These are phyloP conservation scores for Taeniopygia guttata DNA, from an alignment of 2,797 vertebrate species.

Conservation along the genomic window DNA sequence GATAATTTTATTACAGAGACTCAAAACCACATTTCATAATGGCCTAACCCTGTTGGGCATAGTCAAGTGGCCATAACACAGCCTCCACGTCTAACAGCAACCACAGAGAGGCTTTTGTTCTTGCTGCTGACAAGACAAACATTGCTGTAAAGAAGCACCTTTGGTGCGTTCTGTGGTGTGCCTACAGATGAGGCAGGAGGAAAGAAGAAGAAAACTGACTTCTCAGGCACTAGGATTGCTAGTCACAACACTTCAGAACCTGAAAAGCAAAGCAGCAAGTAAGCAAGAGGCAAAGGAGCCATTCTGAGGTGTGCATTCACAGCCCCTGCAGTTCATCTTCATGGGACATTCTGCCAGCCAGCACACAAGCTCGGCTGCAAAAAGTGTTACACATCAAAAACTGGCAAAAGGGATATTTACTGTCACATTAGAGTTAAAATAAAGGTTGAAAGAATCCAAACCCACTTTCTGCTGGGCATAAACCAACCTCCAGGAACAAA, in stretches of 20 bases:
- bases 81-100: fast-evolving
- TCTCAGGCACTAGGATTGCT: neutral
- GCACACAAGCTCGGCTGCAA: fast-evolving
- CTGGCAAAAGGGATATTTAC: neutral
- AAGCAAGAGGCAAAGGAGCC: neutral
- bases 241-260: neutral
- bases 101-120: neutral
- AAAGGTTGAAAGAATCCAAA: neutral
- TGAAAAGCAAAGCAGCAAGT: neutral
- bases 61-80: neutral
- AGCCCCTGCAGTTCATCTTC: neutral
- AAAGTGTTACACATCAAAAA: neutral
- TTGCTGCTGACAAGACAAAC: neutral
- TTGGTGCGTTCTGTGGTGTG: fast-evolving
- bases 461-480: neutral
- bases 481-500: neutral
- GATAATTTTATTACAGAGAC: neutral
- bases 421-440: neutral
- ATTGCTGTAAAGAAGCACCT: neutral
- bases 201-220: neutral
- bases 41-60: neutral
- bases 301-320: fast-evolving
- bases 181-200: fast-evolving
- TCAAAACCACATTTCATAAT: neutral
- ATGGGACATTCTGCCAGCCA: neutral